Base-by-base conservation (phyloP, 2,113 vertebrate genomes). In the Aspidoscelis tigris region DNA sequence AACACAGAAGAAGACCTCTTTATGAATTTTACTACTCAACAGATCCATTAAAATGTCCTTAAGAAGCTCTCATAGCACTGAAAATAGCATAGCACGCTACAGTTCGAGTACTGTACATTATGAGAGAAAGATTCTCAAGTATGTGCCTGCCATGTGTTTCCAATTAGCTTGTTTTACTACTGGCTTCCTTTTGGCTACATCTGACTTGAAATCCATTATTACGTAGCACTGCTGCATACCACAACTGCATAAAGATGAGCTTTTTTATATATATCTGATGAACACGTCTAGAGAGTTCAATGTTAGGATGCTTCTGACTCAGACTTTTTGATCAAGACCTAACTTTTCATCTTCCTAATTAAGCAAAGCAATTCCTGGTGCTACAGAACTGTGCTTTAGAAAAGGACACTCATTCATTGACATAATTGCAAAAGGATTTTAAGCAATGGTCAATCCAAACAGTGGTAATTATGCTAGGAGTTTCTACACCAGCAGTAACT, bases 141-240 rank as follows among this genome's bases (percentile, higher is more conserved):
- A 76, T 55, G 72, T 55, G 43, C 47, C 12, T 70, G 21, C 44
- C 74, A 76, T 76, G 7, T 84, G 82, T 77, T 84, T 69, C 74
- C 74, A 76, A 83, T 76, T 73, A 82, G 16, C 58, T 11, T 81
- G n/a, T 43, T 81, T 81, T 81, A 81, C 72, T 69, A 55, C 74
- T 76, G 47, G 47, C 65, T 77, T 58, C 73, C 70, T 84, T 77
- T 77, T 41, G 43, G 65, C 74, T 70, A 77, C 16, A 50, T 73
- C 80, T 43, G 26, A 24, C 73, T 3, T 4, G 64, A 55, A 77
- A 41, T 76, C 21, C 14, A 53, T 80, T 68, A 53, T 69, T 68
- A 76, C 64, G 47, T 83, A 68, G 50, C 64, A 83, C n/a, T 69
- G 64, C 20, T n/a, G 74, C 82, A 73, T 82, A 83, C 44, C 70